These are phyloP conservation scores for Nothobranchius kuhntae DNA, from an alignment of 2,113 vertebrate genomes.

Conservation along the genomic window DNA sequence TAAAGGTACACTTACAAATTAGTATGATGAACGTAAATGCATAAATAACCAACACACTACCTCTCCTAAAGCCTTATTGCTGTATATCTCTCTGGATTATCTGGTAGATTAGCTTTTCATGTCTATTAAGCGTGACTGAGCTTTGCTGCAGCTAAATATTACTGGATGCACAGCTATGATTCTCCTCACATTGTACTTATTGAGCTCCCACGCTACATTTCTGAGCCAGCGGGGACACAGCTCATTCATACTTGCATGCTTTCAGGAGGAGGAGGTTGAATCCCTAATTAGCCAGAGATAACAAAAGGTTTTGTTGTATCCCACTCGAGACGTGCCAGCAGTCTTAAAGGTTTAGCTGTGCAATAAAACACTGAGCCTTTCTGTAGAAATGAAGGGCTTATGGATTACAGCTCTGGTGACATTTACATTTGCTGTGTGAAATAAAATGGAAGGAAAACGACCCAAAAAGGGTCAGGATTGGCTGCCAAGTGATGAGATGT, in stretches of 20 bases:
- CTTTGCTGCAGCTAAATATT: background rate
- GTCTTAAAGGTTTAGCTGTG: constrained; percentile 31
- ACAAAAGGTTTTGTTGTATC: constrained; percentile 44
- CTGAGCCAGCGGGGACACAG: background rate
- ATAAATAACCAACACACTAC: background rate
- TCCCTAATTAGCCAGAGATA: constrained; percentile 12
- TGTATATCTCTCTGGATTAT: background rate
- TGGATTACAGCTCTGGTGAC: constrained; percentile 23
- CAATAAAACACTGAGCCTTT: constrained; percentile 21
- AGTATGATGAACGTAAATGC: background rate
- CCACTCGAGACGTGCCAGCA: constrained; percentile 10
- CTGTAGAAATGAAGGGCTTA: background rate
- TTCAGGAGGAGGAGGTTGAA: constrained; percentile 39
- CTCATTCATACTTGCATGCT: constrained; percentile 8
- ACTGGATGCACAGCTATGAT: background rate
- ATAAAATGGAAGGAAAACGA: constrained; percentile 13
- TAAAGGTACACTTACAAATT: too few species aligned
- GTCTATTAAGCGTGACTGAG: background rate
- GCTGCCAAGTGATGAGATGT: constrained; percentile 9
- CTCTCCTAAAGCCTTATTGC: background rate
- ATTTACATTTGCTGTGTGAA: constrained; percentile 30
- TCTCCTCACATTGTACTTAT: background rate
- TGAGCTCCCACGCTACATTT: constrained; percentile 13
- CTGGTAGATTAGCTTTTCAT: background rate
- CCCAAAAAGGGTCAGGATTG: constrained; percentile 6